Percentiles rank a stretch among this genome's conserved stretches.
Evolutionary conservation across 2,113 vertebrate species (phyloP).

Genomic region (Emydura subglobosa): DNA sequence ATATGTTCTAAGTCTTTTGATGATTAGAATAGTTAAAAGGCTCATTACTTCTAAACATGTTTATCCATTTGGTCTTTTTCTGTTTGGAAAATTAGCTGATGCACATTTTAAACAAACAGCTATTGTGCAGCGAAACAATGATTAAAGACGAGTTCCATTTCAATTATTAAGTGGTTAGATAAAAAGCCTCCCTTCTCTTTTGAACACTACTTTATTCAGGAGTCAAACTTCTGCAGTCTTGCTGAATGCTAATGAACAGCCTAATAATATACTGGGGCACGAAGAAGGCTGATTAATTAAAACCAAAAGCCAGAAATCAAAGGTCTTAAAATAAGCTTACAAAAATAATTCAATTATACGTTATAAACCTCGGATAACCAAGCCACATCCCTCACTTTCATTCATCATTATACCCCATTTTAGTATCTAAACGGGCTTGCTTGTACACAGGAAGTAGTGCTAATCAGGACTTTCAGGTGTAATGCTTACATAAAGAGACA

Average conservation of each 20-base stretch:
- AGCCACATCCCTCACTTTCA: conserved; percentile 55
- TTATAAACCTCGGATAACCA: conserved; percentile 68
- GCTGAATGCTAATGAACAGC: conserved; percentile 75
- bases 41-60: conserved; percentile 63
- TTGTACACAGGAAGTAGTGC: background rate
- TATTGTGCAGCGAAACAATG: conserved; percentile 70
- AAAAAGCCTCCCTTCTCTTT: conserved; percentile 74
- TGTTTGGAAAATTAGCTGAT: conserved; percentile 63
- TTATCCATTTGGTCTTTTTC: conserved; percentile 53
- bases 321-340: conserved; percentile 75
- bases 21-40: conserved; percentile 49
- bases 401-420: conserved; percentile 49
- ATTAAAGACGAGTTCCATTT: conserved; percentile 68
- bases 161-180: conserved; percentile 75
- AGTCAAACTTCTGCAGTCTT: conserved; percentile 76
- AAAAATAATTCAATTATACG: conserved; percentile 77
- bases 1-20: conserved; percentile 46
- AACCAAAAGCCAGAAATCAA: conserved; percentile 77
- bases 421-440: conserved; percentile 26
- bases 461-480: background rate
- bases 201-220: conserved; percentile 74
- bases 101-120: conserved; percentile 65
- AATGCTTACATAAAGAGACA: conserved; percentile 25
- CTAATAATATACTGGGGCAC: conserved; percentile 77
- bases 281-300: conserved; percentile 77